Conservation (phyloP, 35 echinoderm and acorn worm species). For the Chiridota heheva region DNA sequence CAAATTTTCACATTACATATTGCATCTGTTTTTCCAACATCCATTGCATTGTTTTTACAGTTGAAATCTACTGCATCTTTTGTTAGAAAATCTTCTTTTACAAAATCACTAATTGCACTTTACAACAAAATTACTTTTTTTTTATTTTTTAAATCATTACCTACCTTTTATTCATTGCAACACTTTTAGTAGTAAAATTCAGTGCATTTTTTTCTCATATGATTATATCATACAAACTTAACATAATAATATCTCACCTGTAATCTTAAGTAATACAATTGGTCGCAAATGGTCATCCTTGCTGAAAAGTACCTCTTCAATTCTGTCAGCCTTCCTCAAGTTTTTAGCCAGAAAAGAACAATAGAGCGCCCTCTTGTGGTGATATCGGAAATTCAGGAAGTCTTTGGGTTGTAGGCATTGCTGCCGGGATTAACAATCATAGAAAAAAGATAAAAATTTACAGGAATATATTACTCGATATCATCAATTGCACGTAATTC, state of each 20-base stretch:
- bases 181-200: not conserved
- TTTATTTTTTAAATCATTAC: not conserved
- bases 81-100: too few species aligned
- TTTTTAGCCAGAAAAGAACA: conserved; percentile 66
- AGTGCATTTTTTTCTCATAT: not conserved
- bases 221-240: not conserved
- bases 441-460: not conserved
- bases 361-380: conserved; percentile 96
- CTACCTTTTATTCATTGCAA: not conserved
- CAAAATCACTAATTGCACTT: too few species aligned
- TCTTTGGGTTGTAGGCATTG: conserved; percentile 68
- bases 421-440: conserved; percentile 26
- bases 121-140: too few species aligned
- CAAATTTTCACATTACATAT: too few species aligned
- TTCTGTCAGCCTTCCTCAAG: conserved; percentile 40
- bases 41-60: too few species aligned
- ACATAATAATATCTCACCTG: conserved; percentile 24
- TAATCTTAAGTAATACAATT: conserved; percentile 50
- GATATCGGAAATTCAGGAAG: conserved; percentile 89
- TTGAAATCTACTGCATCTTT: too few species aligned
- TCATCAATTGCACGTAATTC: not conserved
- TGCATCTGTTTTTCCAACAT: too few species aligned
- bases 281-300: conserved; percentile 70
- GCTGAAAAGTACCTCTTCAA: conserved; percentile 43
- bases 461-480: not conserved